Percentiles rank a stretch among this genome's conserved stretches.
These are phyloP conservation scores for Tetheella fluctuosa DNA, from an alignment of 2,888 invertebrate genomes.

Conservation along the genomic window DNA sequence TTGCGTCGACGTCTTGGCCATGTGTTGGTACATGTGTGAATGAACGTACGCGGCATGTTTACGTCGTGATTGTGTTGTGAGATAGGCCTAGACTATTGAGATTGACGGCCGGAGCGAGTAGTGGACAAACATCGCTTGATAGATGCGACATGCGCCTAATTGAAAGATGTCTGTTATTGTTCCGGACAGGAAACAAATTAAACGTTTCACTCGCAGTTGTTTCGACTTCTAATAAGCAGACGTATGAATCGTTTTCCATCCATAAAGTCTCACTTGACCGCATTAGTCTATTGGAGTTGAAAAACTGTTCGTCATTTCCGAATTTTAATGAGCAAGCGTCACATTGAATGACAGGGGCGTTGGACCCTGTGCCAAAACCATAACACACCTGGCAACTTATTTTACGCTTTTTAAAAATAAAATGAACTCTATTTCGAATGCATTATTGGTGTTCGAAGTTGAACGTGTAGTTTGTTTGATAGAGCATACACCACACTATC, in stretches of 20 bases:
- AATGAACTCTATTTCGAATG: conserved; percentile 42
- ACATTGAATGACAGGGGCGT: conserved; percentile 73
- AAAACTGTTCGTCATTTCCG: conserved; percentile 80
- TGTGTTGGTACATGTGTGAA: conserved; percentile 52
- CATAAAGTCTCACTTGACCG: conserved; percentile 70
- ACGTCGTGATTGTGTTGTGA: conserved; percentile 57
- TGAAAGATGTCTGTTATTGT: conserved; percentile 65
- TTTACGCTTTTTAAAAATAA: conserved; percentile 27
- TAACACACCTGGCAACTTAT: conserved; percentile 52
- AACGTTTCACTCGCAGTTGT: conserved; percentile 49
- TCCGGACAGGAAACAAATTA: conserved; percentile 55
- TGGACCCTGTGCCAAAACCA: conserved; percentile 75
- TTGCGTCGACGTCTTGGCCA: conserved; percentile 39
- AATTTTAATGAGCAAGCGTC: conserved; percentile 73
- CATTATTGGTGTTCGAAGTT: conserved; percentile 29
- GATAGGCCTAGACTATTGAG: conserved; percentile 56
- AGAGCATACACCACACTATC: conserved; percentile 45
- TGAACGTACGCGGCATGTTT: conserved; percentile 63
- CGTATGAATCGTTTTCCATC: conserved; percentile 48
- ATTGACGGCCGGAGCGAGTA: conserved; percentile 62
- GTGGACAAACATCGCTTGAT: conserved; percentile 62
- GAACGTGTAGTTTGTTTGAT: conserved; percentile 26
- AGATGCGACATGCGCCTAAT: conserved; percentile 61
- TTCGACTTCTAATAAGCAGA: conserved; percentile 57
- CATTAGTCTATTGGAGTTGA: conserved; percentile 65